Conservation (phyloP, 2,113 vertebrate species). For the Xiphophorus maculatus region DNA sequence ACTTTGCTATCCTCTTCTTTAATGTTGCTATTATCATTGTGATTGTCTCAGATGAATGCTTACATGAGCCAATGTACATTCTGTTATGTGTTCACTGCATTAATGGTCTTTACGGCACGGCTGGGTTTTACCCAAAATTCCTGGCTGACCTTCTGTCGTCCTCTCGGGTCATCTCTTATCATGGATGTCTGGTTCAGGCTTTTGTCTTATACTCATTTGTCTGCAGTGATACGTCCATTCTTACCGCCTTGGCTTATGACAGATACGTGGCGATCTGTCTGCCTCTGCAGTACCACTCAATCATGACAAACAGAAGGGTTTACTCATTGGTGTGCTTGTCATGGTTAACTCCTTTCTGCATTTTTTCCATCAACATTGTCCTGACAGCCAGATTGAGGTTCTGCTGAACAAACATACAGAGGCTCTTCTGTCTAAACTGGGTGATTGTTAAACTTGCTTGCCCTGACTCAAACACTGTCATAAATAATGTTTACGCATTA, state of each 20-base stretch:
- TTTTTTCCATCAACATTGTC: slow-evolving; percentile 18
- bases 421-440: slow-evolving; percentile 27
- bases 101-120: slow-evolving; percentile 14
- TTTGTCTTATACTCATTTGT: slow-evolving; percentile 23
- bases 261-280: slow-evolving; percentile 22
- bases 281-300: slow-evolving; percentile 12
- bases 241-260: slow-evolving; percentile 12
- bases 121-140: slow-evolving; percentile 17
- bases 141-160: slow-evolving; percentile 10
- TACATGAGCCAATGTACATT: slow-evolving; percentile 24
- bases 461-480: neutral
- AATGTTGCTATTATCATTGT: neutral
- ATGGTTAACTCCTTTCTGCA: slow-evolving; percentile 16
- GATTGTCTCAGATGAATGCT: slow-evolving; percentile 1
- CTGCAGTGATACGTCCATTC: slow-evolving; percentile 22
- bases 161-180: slow-evolving; percentile 15
- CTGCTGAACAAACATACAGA: slow-evolving; percentile 7
- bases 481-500: slow-evolving; percentile 8
- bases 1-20: slow-evolving; percentile 2
- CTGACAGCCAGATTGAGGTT: slow-evolving; percentile 10
- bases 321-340: slow-evolving; percentile 1
- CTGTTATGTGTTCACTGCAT: neutral
- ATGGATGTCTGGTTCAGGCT: slow-evolving; percentile 14
- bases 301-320: slow-evolving; percentile 8
- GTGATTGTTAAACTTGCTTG: slow-evolving; percentile 17